Base-by-base conservation (phyloP, 2,888 invertebrate genomes). In the Pollenia angustigena region DNA sequence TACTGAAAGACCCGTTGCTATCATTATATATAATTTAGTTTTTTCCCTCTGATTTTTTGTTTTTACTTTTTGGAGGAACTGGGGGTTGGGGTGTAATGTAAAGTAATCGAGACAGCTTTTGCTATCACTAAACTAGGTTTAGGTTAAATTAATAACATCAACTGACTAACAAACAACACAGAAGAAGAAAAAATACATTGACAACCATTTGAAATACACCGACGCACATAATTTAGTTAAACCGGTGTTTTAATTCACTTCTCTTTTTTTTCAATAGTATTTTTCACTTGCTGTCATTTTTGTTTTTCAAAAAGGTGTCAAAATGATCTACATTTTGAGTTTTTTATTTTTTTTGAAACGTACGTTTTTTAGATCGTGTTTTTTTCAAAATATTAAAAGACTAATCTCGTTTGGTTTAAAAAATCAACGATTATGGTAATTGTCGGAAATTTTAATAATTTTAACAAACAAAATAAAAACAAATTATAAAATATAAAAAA, bases 401-500 rank as follows among this genome's bases (percentile, higher is more conserved):
- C 18, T 64, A 10, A 7, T 62, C 23, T 52, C 14, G 62, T 60
- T 54, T 74, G 74, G 32, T 44, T 68, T 68, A 44, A 74, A 46
- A 85, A 74, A 50, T 40, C 74, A 68, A 23, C 44, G 14, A 74
- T 74, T 79, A 79, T 79, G 60, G 79, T 75, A 86, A 86, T 80
- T 80, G 86, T 86, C 83, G 86, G 86, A 87, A 72, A 87, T 87
- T 87, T 76, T 72, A 87, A 87, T 85, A 66, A 69, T 66, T 81
- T 66, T 4, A 52, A 54, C 18, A 54, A 8, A 58, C 40, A 50
- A 46, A 32, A 68, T 56, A 23, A 48, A 12, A 42, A 16, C 62
- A 71, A 44, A 62, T 68, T 78, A 46, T 48, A 48, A 75, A 48
- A 7, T 66, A 66, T 42, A 16, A 23, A 44, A 69, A 50, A 60